Evolutionary conservation across 2,888 invertebrate species (phyloP).

Genomic region (Epinotia nisella): DNA sequence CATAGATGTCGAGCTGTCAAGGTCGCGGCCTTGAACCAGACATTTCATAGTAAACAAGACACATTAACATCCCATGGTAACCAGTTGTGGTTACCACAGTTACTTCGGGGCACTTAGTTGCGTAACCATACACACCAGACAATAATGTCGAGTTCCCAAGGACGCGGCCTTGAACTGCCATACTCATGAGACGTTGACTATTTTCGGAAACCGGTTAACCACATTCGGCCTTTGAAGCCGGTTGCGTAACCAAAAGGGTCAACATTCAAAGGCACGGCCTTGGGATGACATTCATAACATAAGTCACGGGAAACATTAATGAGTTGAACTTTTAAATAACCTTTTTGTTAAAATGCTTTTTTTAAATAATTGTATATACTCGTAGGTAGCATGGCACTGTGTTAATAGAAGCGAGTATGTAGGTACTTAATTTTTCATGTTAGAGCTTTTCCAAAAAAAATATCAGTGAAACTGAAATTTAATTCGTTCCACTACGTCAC

Average conservation of each 20-base stretch:
- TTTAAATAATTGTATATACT: no score
- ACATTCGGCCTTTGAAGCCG: background rate
- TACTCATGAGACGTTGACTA: background rate
- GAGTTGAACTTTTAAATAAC: no score
- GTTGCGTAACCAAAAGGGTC: background rate
- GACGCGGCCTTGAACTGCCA: constrained; percentile 11
- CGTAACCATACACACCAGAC: background rate
- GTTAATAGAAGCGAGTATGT: no score
- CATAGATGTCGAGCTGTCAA: constrained; percentile 6
- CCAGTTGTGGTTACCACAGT: background rate
- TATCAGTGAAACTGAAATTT: no score
- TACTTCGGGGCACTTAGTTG: background rate
- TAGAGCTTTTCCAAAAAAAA: no score
- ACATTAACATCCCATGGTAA: background rate
- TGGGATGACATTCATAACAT: background rate
- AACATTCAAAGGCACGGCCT: background rate
- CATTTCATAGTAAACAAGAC: no score
- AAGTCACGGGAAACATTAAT: no score
- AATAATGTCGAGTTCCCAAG: background rate
- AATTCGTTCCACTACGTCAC: no score
- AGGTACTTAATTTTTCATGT: no score
- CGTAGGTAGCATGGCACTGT: no score
- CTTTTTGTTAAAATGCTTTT: no score
- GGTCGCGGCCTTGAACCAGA: constrained; percentile 19
- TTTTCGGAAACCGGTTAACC: background rate